Evolutionary conservation across 2,113 vertebrate species (phyloP), one percentile per base, ranked within the genome.

Genomic region (Empidonax traillii): DNA sequence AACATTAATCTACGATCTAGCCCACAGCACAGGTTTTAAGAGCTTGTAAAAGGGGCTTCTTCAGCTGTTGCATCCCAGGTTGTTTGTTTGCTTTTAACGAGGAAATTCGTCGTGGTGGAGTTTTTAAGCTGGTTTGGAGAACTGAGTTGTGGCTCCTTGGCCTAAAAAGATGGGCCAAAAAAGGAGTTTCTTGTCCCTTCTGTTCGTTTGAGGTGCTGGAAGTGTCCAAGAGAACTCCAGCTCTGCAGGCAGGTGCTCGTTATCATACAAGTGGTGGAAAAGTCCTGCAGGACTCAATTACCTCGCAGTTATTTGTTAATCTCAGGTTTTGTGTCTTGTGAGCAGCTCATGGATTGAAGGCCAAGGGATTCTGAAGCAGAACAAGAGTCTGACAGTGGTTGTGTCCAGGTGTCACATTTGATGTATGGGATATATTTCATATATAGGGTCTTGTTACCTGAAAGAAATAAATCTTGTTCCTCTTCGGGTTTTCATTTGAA

Each of bases 1-100:
- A 97, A 96, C 96, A 97, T 97, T 97, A 97, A 97, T 97, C 94
- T 97, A 80, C 94, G 82, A 94, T 95, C 92, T 96, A 97, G 93
- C 96, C 94, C 93, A 96, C 96, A 97, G 95, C 91, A 79, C 72
- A 87, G 84, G 90, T 96, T 96, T 95, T 96, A 96, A 94, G 90
- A 93, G 95, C 91, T 93, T 91, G 87, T 90, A 90, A 93, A 95
- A 86, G 79, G 92, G 92, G 79, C 77, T 95, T 90, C 77, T 95
- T 90, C 89, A 87, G 86, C 83, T 75, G 84, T 58, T 89, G 83
- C 18, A 20, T 71, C 20, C 56, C 8, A n/a, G 33, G 20, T 96
- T 94, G 91, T 94, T 95, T 94, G 59, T 84, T 95, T 96, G 67
- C 88, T 97, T 97, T 81, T 80, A 94, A 90, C 28, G 14, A 56